Evolutionary conservation across 2,888 invertebrate genomes (phyloP).

Genomic region (Teleogryllus oceanicus): DNA sequence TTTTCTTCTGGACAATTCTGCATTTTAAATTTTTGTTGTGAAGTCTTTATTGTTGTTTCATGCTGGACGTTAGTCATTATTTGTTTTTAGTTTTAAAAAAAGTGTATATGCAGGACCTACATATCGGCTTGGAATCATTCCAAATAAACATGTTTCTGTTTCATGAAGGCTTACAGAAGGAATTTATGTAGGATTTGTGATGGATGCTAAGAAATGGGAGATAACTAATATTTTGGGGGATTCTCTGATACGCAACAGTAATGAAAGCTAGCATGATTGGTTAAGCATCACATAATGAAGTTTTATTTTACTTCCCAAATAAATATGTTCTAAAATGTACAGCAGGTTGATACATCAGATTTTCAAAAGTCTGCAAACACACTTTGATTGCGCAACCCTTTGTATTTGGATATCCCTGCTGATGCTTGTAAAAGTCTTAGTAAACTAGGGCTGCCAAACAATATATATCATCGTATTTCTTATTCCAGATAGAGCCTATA

Average conservation of each 20-base stretch:
- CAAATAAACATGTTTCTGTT: conserved; percentile 31
- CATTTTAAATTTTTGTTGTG: background rate
- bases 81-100: conserved; percentile 28
- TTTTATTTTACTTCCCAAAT: conserved; percentile 28
- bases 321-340: conserved; percentile 24
- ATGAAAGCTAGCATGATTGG: conserved; percentile 26
- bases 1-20: background rate
- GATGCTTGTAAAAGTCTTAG: background rate
- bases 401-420: background rate
- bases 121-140: conserved; percentile 39
- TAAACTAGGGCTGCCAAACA: conserved; percentile 3
- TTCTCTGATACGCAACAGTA: conserved; percentile 12
- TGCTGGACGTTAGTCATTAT: conserved; percentile 7
- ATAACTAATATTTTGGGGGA: background rate
- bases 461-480: background rate
- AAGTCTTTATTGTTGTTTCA: background rate
- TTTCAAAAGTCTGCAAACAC: background rate
- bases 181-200: background rate
- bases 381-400: background rate
- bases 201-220: conserved; percentile 18
- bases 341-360: background rate
- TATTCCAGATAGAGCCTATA: background rate
- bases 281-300: conserved; percentile 28
- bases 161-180: background rate
- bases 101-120: conserved; percentile 32